These are phyloP conservation scores for Melanostigma gelatinosum DNA, from an alignment of 2,113 vertebrate species.

Conservation along the genomic window DNA sequence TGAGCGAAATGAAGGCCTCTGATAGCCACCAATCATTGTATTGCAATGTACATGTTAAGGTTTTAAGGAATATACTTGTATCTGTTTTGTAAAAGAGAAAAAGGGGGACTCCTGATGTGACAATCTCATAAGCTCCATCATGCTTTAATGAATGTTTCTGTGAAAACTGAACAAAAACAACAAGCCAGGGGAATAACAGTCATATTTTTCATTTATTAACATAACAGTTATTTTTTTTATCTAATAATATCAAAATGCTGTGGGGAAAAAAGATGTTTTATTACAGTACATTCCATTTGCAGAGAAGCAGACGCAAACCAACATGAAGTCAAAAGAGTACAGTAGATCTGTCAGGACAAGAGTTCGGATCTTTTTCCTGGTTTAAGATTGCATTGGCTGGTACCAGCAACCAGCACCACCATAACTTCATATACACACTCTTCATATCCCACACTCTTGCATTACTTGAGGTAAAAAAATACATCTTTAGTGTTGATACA, in stretches of 20 bases:
- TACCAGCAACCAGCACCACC: slow-evolving; percentile 46
- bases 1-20: not conserved
- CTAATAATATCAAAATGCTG: slow-evolving; percentile 77
- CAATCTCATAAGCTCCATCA: not conserved
- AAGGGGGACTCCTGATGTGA: not conserved
- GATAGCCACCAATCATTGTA: not conserved
- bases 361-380: slow-evolving; percentile 51
- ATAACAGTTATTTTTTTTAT: slow-evolving; percentile 70
- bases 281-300: slow-evolving; percentile 82
- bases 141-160: not conserved
- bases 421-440: slow-evolving; percentile 43
- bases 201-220: slow-evolving; percentile 79
- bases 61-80: not conserved
- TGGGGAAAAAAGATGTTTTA: slow-evolving; percentile 56
- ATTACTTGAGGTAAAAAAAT: slow-evolving; percentile 77
- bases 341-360: slow-evolving; percentile 53
- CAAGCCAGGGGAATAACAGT: slow-evolving; percentile 54
- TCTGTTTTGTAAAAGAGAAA: not conserved
- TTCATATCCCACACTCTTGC: slow-evolving; percentile 57
- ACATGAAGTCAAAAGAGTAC: slow-evolving; percentile 61
- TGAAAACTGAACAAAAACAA: slow-evolving; percentile 22
- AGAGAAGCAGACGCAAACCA: slow-evolving; percentile 66
- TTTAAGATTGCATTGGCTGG: slow-evolving; percentile 63
- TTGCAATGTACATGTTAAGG: not conserved
- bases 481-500: slow-evolving; percentile 79